phyloP scores from a whole-genome alignment of 1,140 invertebrate genomes.

The Amphibalanus amphitrite region DNA sequence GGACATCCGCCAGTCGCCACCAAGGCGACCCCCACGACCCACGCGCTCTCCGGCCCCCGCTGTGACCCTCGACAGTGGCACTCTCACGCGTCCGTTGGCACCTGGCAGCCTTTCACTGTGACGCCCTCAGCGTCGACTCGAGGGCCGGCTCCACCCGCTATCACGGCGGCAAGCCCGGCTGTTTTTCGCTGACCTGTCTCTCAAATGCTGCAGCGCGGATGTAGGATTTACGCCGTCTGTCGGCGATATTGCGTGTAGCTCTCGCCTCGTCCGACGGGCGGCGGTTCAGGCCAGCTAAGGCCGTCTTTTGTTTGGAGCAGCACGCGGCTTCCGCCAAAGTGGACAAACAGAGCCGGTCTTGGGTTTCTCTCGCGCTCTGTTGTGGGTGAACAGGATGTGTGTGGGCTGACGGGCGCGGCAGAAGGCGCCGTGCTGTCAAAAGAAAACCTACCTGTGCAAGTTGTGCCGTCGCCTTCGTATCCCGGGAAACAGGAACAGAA shows the following conservation, averaged over 20 bases:
- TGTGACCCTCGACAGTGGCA: neutral
- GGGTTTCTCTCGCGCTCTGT: too few relatives aligned
- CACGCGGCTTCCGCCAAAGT: neutral
- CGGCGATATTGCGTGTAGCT: too few relatives aligned
- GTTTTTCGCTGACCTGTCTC: too few relatives aligned
- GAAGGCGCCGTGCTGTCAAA: too few relatives aligned
- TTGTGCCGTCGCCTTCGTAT: constrained; percentile 78
- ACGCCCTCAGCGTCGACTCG: neutral
- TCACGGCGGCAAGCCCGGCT: too few relatives aligned
- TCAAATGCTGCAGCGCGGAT: too few relatives aligned
- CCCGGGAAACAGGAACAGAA: constrained; percentile 89
- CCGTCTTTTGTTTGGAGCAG: neutral
- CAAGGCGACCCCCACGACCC: too few relatives aligned
- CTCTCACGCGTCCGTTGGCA: neutral
- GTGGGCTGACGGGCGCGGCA: neutral
- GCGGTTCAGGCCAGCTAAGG: too few relatives aligned
- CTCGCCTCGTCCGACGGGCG: too few relatives aligned
- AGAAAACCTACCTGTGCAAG: constrained; percentile 64
- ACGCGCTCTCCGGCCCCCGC: neutral
- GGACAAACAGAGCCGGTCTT: neutral
- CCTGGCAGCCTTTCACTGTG: neutral
- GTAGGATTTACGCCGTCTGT: too few relatives aligned
- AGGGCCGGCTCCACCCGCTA: too few relatives aligned
- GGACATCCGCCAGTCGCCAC: too few relatives aligned
- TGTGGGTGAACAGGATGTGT: neutral